These are phyloP conservation scores for Adela reaumurella DNA, from an alignment of 2,888 invertebrate species.

Conservation along the genomic window DNA sequence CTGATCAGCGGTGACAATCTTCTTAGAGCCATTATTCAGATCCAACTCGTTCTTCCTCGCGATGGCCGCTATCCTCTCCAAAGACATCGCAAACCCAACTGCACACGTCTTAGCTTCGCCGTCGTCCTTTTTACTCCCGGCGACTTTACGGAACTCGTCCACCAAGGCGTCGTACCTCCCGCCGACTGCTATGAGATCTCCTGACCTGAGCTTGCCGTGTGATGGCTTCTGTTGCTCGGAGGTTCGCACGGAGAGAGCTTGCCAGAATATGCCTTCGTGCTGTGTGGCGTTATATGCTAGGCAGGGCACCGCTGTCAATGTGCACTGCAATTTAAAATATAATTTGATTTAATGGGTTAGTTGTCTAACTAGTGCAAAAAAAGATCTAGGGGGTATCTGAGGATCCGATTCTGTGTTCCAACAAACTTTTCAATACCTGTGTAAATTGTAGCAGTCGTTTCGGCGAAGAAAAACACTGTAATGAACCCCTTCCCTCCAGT, in stretches of 20 bases:
- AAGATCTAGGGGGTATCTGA: too few relatives aligned
- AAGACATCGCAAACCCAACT: constrained; percentile 80
- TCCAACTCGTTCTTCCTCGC: constrained; percentile 54
- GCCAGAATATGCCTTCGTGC: constrained; percentile 59
- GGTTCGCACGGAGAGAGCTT: constrained; percentile 34
- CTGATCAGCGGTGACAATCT: neutral
- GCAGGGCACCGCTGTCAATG: constrained; percentile 49
- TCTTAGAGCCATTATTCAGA: constrained; percentile 20
- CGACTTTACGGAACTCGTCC: constrained; percentile 61
- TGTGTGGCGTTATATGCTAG: constrained; percentile 49
- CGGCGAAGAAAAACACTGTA: too few relatives aligned
- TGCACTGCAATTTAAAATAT: constrained; percentile 57
- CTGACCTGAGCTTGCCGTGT: constrained; percentile 27
- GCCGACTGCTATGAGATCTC: constrained; percentile 79
- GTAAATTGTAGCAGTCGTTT: too few relatives aligned
- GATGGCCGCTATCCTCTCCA: constrained; percentile 68
- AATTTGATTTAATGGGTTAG: too few relatives aligned
- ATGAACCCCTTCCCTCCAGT: too few relatives aligned
- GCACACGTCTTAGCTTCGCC: constrained; percentile 41
- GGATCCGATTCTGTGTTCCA: too few relatives aligned
- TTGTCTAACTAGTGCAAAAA: too few relatives aligned
- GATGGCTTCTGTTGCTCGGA: constrained; percentile 21
- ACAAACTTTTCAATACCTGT: too few relatives aligned
- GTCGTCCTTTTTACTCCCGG: constrained; percentile 29
- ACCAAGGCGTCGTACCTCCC: constrained; percentile 88